A percentile compares a stretch with the other conserved stretches of the same genome.
These are phyloP conservation scores for Chrysomela aeneicollis DNA, from an alignment of 2,888 invertebrate species.

Conservation along the genomic window DNA sequence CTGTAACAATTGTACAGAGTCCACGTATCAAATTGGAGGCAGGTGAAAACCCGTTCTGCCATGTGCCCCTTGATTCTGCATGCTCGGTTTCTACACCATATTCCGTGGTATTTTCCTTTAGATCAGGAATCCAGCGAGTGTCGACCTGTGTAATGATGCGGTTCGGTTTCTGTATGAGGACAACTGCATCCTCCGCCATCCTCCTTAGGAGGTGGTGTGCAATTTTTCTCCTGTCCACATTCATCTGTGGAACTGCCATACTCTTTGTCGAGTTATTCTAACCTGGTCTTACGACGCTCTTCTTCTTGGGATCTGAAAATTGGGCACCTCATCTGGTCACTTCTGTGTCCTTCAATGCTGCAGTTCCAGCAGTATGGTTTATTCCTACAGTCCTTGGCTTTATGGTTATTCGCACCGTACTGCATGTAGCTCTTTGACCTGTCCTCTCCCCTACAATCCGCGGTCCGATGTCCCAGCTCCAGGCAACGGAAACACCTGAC, in stretches of 20 bases:
- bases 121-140: constrained; percentile 13
- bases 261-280: too few relatives aligned
- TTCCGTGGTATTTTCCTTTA: neutral
- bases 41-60: neutral
- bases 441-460: constrained; percentile 1
- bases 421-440: neutral
- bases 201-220: constrained; percentile 2
- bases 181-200: neutral
- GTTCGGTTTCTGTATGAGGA: constrained; percentile 17
- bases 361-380: neutral
- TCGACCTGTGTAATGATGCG: neutral
- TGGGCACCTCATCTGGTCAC: constrained; percentile 3
- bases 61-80: neutral
- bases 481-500: neutral
- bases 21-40: neutral
- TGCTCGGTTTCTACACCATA: constrained; percentile 9
- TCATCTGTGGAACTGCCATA: constrained; percentile 5
- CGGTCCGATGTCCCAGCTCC: neutral
- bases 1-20: constrained; percentile 8
- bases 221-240: constrained; percentile 7
- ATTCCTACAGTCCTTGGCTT: neutral
- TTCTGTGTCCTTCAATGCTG: neutral
- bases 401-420: constrained; percentile 8
- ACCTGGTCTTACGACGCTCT: too few relatives aligned
- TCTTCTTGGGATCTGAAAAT: too few relatives aligned